Evolutionary conservation across 2,113 vertebrate species (phyloP).

Genomic region (Perccottus glenii): DNA sequence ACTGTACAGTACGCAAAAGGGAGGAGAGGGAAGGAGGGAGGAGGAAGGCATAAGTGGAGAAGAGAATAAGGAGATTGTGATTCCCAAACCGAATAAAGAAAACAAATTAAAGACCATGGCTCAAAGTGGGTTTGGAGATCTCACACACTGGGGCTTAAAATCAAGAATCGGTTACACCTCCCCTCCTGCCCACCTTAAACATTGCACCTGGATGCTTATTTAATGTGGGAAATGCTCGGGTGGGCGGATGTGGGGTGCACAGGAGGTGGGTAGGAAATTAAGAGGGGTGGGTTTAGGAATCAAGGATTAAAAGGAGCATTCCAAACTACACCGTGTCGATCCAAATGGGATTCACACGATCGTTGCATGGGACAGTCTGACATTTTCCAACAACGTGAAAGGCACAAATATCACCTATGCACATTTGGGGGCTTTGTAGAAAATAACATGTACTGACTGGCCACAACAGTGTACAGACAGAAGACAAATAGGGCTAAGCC

Average conservation of each 20-base stretch:
- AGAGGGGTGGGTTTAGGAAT: constrained; percentile 15
- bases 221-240: constrained; percentile 26
- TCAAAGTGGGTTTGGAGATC: constrained; percentile 75
- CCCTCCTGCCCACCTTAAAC: constrained; percentile 45
- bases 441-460: constrained; percentile 32
- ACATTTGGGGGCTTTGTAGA: constrained; percentile 25
- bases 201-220: constrained; percentile 51
- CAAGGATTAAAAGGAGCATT: constrained; percentile 61
- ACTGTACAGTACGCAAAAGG: constrained; percentile 64
- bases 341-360: constrained; percentile 74
- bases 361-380: constrained; percentile 52
- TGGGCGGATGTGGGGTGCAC: constrained; percentile 39
- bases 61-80: constrained; percentile 83
- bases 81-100: constrained; percentile 75
- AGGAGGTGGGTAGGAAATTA: background rate
- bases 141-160: constrained; percentile 85
- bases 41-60: constrained; percentile 60
- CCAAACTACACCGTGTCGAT: constrained; percentile 69
- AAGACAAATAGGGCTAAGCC: constrained; percentile 1
- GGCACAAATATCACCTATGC: constrained; percentile 51
- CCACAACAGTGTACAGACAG: constrained; percentile 19
- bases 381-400: constrained; percentile 42
- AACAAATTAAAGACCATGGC: constrained; percentile 71
- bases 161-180: constrained; percentile 66
- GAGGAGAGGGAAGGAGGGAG: constrained; percentile 51